Base-by-base conservation (phyloP, 2,888 invertebrate genomes). In the Lasioglossum morio region DNA sequence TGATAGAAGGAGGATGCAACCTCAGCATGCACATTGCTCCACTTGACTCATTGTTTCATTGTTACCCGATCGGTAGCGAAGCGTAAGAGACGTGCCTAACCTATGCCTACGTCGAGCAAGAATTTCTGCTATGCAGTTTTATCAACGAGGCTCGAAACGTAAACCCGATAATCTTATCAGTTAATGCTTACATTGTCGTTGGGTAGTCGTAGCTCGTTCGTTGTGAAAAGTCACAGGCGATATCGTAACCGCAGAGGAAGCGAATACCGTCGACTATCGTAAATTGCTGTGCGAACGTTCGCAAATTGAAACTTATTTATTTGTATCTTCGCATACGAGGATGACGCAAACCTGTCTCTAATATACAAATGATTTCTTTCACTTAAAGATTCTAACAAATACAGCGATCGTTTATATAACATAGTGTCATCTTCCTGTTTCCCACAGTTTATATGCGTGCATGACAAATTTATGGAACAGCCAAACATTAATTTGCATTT, bases 81-180 rank as follows among this genome's bases (percentile, higher is more conserved):
- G 3, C 4, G n/a, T 72, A 43, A 70, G 37, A 27, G 72, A 72
- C 75, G 66, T 72, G 43, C 81, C 75, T 84, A 79, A 87, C 84
- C 82, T 84, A 84, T 81, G 72, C 72, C 69, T 85, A 79, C 74
- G 77, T 88, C 69, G 63, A 43, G 16, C 73, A 81, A 78, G 77
- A 87, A 89, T 89, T 77, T 78, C 74, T 66, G 83, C 79, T 79
- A 90, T 85, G 87, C 79, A 40, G 72, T 63, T 63, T 88, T 88
- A 91, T 89, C 89, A 75, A 77, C 34, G 60, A 79, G 72, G 79
- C 77, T 81, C 72, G 86, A 81, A 76, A 80, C 77, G 82, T 40
- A 57, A 81, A 74, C 46, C 34, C 57, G 88, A 90, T 88, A 91
- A 87, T 81, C 82, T 91, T 91, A 90, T 90, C 90, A 76, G 3